These are phyloP conservation scores for Drosophila algonquin DNA, from an alignment of 2,888 invertebrate species.

Conservation along the genomic window DNA sequence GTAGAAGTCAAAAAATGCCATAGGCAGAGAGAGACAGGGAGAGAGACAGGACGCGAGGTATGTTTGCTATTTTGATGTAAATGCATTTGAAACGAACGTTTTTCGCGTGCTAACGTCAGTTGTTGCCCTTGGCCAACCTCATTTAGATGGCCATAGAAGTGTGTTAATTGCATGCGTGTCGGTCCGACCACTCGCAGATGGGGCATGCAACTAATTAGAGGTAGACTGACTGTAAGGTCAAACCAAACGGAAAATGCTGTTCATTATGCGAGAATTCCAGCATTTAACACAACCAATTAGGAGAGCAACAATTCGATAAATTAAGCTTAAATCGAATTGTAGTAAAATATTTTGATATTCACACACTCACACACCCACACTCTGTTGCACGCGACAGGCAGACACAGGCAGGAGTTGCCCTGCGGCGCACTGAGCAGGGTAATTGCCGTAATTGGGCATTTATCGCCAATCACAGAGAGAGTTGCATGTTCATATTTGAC, in stretches of 20 bases:
- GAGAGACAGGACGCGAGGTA: conserved; percentile 2
- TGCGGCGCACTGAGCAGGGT: conserved; percentile 45
- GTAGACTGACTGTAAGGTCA: conserved; percentile 14
- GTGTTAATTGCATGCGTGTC: conserved; percentile 27
- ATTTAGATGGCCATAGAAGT: conserved; percentile 15
- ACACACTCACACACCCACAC: neutral
- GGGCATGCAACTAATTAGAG: conserved; percentile 23
- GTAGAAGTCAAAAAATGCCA: conserved; percentile 1
- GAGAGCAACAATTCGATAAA: conserved; percentile 35
- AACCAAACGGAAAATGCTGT: conserved; percentile 32
- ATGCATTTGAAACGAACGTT: conserved; percentile 10
- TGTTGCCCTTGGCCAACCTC: conserved; percentile 18
- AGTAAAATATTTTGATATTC: conserved; percentile 18
- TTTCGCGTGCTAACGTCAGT: neutral
- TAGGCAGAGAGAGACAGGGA: neutral
- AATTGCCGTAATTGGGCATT: conserved; percentile 76
- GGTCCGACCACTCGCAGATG: conserved; percentile 14
- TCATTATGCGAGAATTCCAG: conserved; percentile 18
- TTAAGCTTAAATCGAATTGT: conserved; percentile 40
- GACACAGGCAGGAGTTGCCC: conserved; percentile 16
- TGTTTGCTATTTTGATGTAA: conserved; percentile 30
- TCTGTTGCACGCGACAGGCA: conserved; percentile 36
- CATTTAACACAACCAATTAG: conserved; percentile 28
- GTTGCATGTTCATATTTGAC: conserved; percentile 35
- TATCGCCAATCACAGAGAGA: conserved; percentile 62